These are phyloP conservation scores for Leptopilina clavipes DNA, from an alignment of 1,140 invertebrate genomes.

Conservation along the genomic window DNA sequence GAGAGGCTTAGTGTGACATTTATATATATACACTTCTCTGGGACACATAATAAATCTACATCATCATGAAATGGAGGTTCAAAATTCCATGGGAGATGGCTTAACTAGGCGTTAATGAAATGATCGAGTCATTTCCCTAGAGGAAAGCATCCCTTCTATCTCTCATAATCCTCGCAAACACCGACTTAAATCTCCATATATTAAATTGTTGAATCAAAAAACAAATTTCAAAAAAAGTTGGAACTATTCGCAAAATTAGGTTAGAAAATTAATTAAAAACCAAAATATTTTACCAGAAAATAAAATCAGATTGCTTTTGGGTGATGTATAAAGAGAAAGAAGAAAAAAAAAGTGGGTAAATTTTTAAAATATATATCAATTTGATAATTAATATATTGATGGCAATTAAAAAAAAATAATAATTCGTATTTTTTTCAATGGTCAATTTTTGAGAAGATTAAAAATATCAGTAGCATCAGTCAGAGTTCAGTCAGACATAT, in stretches of 20 bases:
- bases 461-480: too few species aligned
- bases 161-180: constrained; percentile 26
- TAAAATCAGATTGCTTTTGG: too few species aligned
- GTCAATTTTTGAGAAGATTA: too few species aligned
- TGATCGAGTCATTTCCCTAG: constrained; percentile 46
- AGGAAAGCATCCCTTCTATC: constrained; percentile 39
- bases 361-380: too few species aligned
- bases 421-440: too few species aligned
- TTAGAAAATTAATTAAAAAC: too few species aligned
- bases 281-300: not conserved
- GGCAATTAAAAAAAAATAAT: too few species aligned
- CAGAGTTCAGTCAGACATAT: too few species aligned
- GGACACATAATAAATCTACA: constrained; percentile 27
- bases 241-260: too few species aligned
- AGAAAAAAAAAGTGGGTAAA: too few species aligned
- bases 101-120: constrained; percentile 45
- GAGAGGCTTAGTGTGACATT: not conserved
- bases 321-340: too few species aligned
- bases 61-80: constrained; percentile 37
- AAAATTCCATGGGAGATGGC: constrained; percentile 42
- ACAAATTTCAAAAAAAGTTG: not conserved
- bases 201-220: constrained; percentile 26
- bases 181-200: not conserved
- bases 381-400: too few species aligned
- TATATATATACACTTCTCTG: not conserved